Evolutionary conservation across 2,888 invertebrate species (phyloP).

Genomic region (Drosophila sordidula): DNA sequence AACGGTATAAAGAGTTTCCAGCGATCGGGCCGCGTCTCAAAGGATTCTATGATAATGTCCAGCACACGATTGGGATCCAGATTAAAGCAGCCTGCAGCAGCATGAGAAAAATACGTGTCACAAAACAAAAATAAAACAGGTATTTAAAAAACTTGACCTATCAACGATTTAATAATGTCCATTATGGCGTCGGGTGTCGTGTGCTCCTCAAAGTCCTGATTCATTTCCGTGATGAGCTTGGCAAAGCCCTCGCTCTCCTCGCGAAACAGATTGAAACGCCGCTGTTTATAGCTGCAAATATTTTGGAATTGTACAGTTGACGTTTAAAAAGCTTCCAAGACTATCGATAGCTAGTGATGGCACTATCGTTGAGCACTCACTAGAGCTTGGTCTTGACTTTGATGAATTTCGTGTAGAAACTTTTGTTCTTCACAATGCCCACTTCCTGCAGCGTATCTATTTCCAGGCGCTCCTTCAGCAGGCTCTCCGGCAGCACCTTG

Average conservation of each 20-base stretch:
- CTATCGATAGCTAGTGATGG: neutral
- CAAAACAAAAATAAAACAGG: neutral
- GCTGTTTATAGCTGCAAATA: conserved; percentile 96
- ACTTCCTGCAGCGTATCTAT: conserved; percentile 97
- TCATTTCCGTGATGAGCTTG: conserved; percentile 96
- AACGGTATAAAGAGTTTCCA: conserved; percentile 94
- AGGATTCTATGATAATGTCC: conserved; percentile 98
- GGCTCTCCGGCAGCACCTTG: conserved; percentile 93
- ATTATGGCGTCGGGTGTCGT: conserved; percentile 89
- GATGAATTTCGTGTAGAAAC: conserved; percentile 97
- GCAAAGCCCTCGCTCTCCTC: conserved; percentile 99
- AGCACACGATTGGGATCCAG: conserved; percentile 99
- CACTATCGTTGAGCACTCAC: conserved; percentile 88
- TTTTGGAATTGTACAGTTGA: neutral
- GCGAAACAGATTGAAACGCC: conserved; percentile 98
- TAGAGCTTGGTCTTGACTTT: conserved; percentile 99
- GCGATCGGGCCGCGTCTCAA: conserved; percentile 94
- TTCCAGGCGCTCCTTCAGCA: conserved; percentile 96
- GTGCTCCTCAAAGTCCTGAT: conserved; percentile 88
- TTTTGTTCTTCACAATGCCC: conserved; percentile 94
- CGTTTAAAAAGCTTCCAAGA: too few species aligned
- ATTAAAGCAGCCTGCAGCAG: conserved; percentile 95
- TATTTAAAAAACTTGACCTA: conserved; percentile 88
- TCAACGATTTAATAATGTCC: conserved; percentile 96
- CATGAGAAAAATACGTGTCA: neutral